Evolutionary conservation across 2,113 vertebrate species (phyloP).

Genomic region (Meriones unguiculatus): DNA sequence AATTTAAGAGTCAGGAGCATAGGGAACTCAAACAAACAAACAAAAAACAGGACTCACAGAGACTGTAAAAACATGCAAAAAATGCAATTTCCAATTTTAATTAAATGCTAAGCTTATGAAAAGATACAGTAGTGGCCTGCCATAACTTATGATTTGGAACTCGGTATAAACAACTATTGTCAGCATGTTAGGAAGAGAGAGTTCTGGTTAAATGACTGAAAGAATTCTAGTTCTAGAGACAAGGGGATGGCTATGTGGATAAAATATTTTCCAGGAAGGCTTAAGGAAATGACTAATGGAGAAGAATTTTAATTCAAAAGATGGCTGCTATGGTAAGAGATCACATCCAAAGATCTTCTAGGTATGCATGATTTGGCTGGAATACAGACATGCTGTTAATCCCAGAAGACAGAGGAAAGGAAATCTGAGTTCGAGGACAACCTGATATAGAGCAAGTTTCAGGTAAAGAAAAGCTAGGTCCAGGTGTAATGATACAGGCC

Average conservation of each 20-base stretch:
- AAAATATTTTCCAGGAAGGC: not conserved
- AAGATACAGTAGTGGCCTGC: not conserved
- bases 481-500: no score
- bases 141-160: not conserved
- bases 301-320: no score
- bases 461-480: no score
- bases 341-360: no score
- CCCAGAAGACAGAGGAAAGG: no score
- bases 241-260: not conserved
- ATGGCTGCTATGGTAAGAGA: no score
- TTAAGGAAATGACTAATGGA: not conserved
- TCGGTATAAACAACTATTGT: not conserved
- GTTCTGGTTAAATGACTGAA: not conserved
- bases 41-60: not conserved
- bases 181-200: not conserved
- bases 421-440: no score
- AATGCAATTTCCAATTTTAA: not conserved
- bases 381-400: no score
- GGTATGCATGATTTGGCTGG: no score
- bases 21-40: not conserved
- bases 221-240: not conserved
- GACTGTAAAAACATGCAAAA: not conserved
- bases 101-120: not conserved
- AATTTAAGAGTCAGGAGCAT: not conserved
- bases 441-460: no score